These are phyloP conservation scores for Lacanobia wlatinum DNA, from an alignment of 2,888 invertebrate species.

Conservation along the genomic window DNA sequence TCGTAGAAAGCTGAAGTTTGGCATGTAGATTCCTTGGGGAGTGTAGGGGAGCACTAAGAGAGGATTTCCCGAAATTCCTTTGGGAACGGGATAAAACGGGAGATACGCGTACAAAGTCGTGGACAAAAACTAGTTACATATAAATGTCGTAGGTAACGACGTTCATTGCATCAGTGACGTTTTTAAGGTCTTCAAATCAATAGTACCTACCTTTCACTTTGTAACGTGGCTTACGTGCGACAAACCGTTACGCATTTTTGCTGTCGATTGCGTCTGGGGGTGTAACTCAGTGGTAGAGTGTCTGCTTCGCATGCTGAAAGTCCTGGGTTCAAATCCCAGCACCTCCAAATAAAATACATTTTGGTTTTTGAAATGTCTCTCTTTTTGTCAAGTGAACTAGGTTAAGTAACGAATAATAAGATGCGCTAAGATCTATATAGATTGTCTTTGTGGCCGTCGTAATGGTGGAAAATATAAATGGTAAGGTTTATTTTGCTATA, in stretches of 20 bases:
- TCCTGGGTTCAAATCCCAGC: slow-evolving; percentile 92
- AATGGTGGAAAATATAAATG: no score
- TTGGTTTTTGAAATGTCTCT: background rate
- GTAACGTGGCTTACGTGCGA: background rate
- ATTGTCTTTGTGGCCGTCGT: no score
- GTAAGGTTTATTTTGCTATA: no score
- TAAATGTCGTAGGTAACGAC: background rate
- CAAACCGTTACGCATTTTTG: background rate
- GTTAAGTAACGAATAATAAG: background rate
- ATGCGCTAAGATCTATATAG: no score
- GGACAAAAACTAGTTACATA: no score
- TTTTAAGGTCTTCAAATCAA: background rate
- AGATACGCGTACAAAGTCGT: no score
- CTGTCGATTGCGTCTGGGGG: background rate
- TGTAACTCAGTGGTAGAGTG: slow-evolving; percentile 15
- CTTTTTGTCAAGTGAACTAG: background rate
- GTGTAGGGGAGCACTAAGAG: no score
- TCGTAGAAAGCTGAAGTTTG: no score
- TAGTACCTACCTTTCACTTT: background rate
- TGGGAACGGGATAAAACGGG: no score
- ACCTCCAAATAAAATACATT: slow-evolving; percentile 83
- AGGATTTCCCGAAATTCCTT: no score
- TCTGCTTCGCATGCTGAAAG: slow-evolving; percentile 93
- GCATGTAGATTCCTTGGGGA: no score
- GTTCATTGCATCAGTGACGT: no score